phyloP scores from a whole-genome alignment of 2,888 invertebrate species.

The Limnephilus lunatus region DNA sequence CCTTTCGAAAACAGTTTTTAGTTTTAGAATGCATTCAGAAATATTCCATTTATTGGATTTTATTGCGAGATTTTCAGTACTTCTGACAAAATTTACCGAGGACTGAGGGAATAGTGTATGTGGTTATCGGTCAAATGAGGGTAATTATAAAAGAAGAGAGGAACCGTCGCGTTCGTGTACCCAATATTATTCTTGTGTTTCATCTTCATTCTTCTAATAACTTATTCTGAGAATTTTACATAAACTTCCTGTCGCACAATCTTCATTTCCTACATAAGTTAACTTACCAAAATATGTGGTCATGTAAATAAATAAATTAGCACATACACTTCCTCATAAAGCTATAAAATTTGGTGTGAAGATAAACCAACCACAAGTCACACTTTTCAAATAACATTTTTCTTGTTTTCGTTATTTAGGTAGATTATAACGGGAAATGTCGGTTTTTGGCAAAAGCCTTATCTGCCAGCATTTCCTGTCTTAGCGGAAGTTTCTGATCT shows the following conservation, averaged over 20 bases:
- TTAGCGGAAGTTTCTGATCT: neutral
- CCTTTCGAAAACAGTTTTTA: too few species aligned
- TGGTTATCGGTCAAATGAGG: too few species aligned
- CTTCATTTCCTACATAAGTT: neutral
- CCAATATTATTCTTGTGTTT: neutral
- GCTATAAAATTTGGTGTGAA: neutral
- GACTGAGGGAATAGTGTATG: too few species aligned
- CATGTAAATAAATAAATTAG: neutral
- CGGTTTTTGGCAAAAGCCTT: neutral
- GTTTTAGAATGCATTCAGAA: too few species aligned
- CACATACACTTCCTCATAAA: neutral
- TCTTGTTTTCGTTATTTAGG: neutral
- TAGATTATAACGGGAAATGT: neutral
- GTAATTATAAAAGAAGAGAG: too few species aligned
- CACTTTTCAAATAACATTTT: neutral
- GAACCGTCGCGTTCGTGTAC: neutral
- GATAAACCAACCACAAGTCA: neutral
- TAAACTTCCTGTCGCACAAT: neutral
- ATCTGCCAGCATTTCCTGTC: conserved; percentile 3
- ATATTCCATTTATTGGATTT: too few species aligned
- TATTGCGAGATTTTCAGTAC: too few species aligned
- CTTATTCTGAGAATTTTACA: neutral
- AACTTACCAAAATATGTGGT: neutral
- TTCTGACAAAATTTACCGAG: too few species aligned
- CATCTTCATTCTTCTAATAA: neutral